Evolutionary conservation across 1,140 invertebrate genomes (phyloP).

Genomic region (Drosophila persimilis): DNA sequence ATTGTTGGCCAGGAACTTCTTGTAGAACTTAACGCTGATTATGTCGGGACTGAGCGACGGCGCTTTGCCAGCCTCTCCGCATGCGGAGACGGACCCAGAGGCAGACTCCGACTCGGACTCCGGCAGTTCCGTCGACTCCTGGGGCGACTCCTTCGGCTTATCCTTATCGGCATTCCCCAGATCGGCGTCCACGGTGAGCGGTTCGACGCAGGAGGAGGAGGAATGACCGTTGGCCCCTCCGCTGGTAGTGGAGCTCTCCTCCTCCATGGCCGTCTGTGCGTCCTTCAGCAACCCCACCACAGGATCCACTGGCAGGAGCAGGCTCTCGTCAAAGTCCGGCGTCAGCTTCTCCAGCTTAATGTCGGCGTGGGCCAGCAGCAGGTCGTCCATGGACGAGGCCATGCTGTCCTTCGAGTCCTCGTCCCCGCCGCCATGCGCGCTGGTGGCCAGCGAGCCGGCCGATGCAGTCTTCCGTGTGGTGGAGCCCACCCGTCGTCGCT

Average conservation of each 20-base stretch:
- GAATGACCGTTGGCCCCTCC: slow-evolving; percentile 42
- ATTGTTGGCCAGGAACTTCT: slow-evolving; percentile 82
- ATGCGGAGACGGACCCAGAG: not conserved
- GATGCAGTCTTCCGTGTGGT: slow-evolving; percentile 57
- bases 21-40: slow-evolving; percentile 81
- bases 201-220: slow-evolving; percentile 43
- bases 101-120: slow-evolving; percentile 1
- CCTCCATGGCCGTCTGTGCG: not conserved
- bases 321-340: slow-evolving; percentile 56
- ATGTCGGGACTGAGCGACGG: slow-evolving; percentile 73
- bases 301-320: slow-evolving; percentile 12
- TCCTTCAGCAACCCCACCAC: not conserved
- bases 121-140: not conserved
- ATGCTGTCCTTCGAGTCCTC: slow-evolving; percentile 80
- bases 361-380: slow-evolving; percentile 53
- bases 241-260: too few relatives aligned
- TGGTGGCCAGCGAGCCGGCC: slow-evolving; percentile 50
- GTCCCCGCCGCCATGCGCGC: slow-evolving; percentile 52
- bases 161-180: not conserved
- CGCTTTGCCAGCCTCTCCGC: slow-evolving; percentile 53
- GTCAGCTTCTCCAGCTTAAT: slow-evolving; percentile 70
- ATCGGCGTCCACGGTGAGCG: slow-evolving; percentile 61
- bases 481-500: slow-evolving; percentile 55
- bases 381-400: slow-evolving; percentile 74
- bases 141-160: slow-evolving; percentile 21